Evolutionary conservation across 1,140 invertebrate genomes (phyloP), one percentile per base, ranked within the genome.

Genomic region (Eriosoma lanigerum): DNA sequence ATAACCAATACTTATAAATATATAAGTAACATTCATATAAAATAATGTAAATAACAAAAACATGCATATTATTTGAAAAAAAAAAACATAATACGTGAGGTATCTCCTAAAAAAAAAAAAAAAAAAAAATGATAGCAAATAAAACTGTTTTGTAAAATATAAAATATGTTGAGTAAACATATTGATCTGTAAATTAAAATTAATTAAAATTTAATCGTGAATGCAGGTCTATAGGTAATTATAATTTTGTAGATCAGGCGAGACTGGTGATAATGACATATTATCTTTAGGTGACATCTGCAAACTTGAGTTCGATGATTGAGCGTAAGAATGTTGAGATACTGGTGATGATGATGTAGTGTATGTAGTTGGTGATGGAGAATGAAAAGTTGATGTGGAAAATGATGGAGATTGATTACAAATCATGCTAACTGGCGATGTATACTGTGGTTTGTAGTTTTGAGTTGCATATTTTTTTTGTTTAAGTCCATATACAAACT

Each of bases 1-100:
- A 66, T 66, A 66, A 66, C 38, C 38, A 38, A 66, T 5, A 66
- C 19, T 66, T 66, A 66, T 38, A 66, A 5, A 44, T n/a, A 62
- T 44, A 38, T 6, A 19, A 19, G 62, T 19, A 38, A 44, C 13
- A 19, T 66, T 38, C 19, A 26, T 26, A 38, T 66, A 19, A 26
- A 62, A 32, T n/a, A 29, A 10, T 29, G 21, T 21, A 21, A 29
- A 10, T 29, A 29, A 62, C 13, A 62, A 62, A 62, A 62, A 62
- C 19, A 19, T 66, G 29, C 38, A 66, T 38, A 44, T 44, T 66
- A 13, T 66, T 66, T 44, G 10, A 38, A 19, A n/a, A n/a, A n/a
- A 66, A 19, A 19, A 66, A 66, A 44, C 17, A 38, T 66, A 66
- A 62, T 32, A 62, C 17, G 62, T 66, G 32, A 29, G 38, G 62